These are phyloP conservation scores for Pica pica DNA, from an alignment of 2,113 vertebrate species.

Conservation along the genomic window DNA sequence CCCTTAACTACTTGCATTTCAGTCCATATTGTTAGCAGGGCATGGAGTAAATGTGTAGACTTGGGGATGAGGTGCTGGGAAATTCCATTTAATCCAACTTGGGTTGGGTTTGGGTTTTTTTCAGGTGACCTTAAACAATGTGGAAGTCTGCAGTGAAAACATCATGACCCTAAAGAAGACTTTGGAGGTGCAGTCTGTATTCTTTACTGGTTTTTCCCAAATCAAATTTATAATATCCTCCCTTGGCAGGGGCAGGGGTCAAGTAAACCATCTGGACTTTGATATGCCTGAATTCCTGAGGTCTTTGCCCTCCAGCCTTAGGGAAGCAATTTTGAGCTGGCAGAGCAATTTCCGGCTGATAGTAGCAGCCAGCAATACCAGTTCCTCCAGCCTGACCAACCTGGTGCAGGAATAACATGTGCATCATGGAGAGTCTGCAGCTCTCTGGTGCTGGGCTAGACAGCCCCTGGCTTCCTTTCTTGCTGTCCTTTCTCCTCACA, in stretches of 20 bases:
- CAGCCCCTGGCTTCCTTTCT: neutral
- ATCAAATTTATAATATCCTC: neutral
- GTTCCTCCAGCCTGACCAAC: neutral
- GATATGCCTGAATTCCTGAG: neutral
- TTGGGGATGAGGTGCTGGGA: neutral
- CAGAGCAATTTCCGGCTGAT: neutral
- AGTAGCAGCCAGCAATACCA: neutral
- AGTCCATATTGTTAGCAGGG: neutral
- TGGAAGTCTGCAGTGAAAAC: constrained; percentile 95
- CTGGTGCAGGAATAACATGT: neutral
- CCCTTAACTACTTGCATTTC: neutral
- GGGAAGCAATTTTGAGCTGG: neutral
- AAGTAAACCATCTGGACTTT: neutral
- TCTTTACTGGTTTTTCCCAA: neutral
- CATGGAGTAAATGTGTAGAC: rapidly evolving
- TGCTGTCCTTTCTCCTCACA: neutral
- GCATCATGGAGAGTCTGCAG: neutral
- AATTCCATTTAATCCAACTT: neutral
- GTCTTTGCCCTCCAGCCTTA: neutral
- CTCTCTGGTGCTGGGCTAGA: neutral
- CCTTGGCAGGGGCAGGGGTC: rapidly evolving
- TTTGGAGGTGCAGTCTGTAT: constrained; percentile 81
- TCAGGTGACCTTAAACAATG: constrained; percentile 94
- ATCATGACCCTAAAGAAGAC: constrained; percentile 96
- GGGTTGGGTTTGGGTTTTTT: neutral